Conservation (phyloP, 2,797 vertebrate genomes). For the Sebastes diploproa region DNA sequence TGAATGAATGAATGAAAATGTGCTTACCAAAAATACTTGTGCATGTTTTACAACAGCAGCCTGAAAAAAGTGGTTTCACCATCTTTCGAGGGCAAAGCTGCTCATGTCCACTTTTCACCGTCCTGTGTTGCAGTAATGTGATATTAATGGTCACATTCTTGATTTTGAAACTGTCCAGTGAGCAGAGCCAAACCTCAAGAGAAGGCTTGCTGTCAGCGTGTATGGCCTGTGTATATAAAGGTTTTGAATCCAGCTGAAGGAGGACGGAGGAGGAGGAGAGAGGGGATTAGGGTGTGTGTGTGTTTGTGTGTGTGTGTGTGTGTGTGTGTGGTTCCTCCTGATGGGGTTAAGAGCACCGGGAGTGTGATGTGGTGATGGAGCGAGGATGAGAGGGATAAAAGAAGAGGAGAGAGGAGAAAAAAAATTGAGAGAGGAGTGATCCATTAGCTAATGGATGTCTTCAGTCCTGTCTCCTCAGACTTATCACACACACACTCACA, state of each 20-base stretch:
- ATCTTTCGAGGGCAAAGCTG: neutral
- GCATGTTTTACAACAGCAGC: neutral
- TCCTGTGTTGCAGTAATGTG: neutral
- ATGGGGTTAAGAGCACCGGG: constrained; percentile 72
- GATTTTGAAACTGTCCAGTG: constrained; percentile 30
- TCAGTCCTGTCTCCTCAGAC: constrained; percentile 82
- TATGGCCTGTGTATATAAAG: constrained; percentile 40
- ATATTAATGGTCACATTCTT: constrained; percentile 1
- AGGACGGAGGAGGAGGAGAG: neutral
- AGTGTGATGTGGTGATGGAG: constrained; percentile 70
- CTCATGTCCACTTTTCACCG: neutral
- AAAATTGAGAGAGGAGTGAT: constrained; percentile 67
- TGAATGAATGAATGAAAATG: too few relatives aligned
- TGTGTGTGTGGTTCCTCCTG: constrained; percentile 50
- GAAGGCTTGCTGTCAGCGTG: neutral
- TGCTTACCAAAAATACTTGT: neutral
- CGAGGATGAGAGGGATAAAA: constrained; percentile 65
- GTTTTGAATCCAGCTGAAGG: constrained; percentile 69
- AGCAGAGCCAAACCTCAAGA: constrained; percentile 31
- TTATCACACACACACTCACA: constrained; percentile 13
- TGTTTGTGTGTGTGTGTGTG: neutral
- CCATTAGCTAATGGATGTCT: constrained; percentile 96
- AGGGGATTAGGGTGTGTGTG: neutral
- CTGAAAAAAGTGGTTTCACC: neutral
- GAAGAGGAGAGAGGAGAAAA: constrained; percentile 35